phyloP scores from a whole-genome alignment of 2,113 vertebrate species.

The Antechinus stuartii region DNA sequence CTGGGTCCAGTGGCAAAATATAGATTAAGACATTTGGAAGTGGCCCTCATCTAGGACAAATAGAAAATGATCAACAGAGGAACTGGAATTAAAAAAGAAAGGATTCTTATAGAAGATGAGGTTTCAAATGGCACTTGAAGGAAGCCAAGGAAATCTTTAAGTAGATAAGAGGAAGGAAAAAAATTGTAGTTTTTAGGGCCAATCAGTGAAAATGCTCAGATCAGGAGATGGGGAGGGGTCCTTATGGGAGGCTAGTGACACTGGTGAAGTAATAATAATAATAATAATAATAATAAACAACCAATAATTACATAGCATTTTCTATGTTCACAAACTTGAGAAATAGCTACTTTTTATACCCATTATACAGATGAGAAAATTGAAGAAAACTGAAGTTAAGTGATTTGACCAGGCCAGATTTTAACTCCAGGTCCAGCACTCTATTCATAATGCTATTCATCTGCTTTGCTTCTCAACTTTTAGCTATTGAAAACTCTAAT shows the following conservation, averaged over 20 bases:
- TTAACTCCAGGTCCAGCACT: background rate
- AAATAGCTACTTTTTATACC: background rate
- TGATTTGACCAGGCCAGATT: background rate
- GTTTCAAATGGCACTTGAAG: background rate
- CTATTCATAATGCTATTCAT: fast-evolving
- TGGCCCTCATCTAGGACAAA: background rate
- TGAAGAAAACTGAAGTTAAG: background rate
- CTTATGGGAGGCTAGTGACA: background rate
- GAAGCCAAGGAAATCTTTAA: background rate
- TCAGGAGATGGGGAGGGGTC: background rate
- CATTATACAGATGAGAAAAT: background rate
- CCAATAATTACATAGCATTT: background rate
- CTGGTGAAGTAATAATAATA: background rate
- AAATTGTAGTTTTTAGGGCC: background rate
- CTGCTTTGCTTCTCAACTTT: background rate
- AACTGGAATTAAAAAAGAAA: background rate
- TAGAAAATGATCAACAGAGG: background rate
- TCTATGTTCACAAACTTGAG: background rate
- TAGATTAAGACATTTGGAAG: too few species aligned
- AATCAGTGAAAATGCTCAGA: background rate
- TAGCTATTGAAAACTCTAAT: background rate
- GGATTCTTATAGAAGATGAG: background rate
- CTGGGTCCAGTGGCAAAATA: too few species aligned
- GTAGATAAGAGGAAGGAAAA: background rate
- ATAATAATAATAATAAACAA: background rate